Evolutionary conservation across 2,797 vertebrate genomes (phyloP), one percentile per base, ranked within the genome.

Genomic region (Spinibarbus caldwelli): DNA sequence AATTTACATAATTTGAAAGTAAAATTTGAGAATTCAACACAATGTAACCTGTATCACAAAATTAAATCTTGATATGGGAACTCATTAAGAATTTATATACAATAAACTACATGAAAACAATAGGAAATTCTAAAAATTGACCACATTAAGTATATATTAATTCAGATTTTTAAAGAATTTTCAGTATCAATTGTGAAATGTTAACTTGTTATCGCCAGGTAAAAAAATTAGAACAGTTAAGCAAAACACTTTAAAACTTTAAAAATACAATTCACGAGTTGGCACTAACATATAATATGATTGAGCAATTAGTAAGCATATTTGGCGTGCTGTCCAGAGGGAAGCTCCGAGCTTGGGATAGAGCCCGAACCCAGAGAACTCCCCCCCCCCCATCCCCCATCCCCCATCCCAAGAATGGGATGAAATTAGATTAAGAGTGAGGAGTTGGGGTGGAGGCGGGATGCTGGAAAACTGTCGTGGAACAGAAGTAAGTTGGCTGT

Each of bases 51-150:
- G 62, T 78, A 73, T 47, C 21, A n/a, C 5, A 29, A 41, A 54
- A 70, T 84, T 34, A 71, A 43, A 68, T 70, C 38, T 76, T 83
- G 79, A 86, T 76, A 75, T 49, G 6, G 6, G 7, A 31, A 31
- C 15, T 26, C 26, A 31, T 73, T 73, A 47, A 6, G 41, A 6
- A 23, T 36, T 36, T 54, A 47, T 34, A 36, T 36, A 14, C n/a
- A 54, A 36, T n/a, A 54, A 54, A 52, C 47, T 34, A 23, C 23
- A 21, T 34, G 10, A 75, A 75, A 52, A 52, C 72, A 52, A 23
- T 34, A 21, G 9, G 8, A 29, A 72, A 72, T 26, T 45, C 0
- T 2, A 7, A 47, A 45, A 72, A 19, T 9, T 45, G 14, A 72
- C n/a, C 23, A 71, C 2, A 15, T n/a, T 71, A 26, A 45, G 14